phyloP scores from a whole-genome alignment of 2,797 vertebrate species.

The Falco cherrug region DNA sequence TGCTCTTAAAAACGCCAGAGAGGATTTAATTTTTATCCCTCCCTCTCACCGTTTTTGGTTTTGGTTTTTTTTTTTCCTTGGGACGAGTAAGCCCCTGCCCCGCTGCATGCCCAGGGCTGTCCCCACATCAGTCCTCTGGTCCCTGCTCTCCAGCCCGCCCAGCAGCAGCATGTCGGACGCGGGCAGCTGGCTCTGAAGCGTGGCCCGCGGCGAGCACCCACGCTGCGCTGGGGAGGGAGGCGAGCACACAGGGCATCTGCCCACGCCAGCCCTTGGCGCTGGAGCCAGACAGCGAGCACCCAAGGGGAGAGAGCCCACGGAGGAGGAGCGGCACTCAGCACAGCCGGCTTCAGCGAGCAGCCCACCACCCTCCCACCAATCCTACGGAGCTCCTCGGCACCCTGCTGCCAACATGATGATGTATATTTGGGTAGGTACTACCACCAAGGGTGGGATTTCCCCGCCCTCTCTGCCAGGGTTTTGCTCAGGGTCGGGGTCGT shows the following conservation, averaged over 20 bases:
- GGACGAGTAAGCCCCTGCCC: background rate
- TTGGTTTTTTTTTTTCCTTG: background rate
- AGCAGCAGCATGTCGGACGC: background rate
- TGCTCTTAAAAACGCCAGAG: background rate
- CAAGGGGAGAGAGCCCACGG: background rate
- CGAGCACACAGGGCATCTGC: background rate
- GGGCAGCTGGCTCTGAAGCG: background rate
- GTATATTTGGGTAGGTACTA: slow-evolving; percentile 66
- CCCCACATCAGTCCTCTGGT: rapidly evolving
- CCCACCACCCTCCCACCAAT: background rate
- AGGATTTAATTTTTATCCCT: background rate
- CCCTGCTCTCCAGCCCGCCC: background rate
- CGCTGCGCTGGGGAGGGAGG: background rate
- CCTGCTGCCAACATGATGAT: slow-evolving; percentile 24
- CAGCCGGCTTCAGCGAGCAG: background rate
- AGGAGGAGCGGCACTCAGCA: background rate
- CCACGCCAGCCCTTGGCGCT: background rate
- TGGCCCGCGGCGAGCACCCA: background rate
- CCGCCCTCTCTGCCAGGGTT: background rate
- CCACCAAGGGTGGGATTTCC: background rate
- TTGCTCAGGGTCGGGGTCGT: background rate
- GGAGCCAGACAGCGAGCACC: background rate
- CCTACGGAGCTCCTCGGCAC: background rate
- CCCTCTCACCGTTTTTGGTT: background rate
- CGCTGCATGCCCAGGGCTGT: background rate